Conservation (phyloP, 2,888 invertebrate species). For the Hipparchia sbordonii region DNA sequence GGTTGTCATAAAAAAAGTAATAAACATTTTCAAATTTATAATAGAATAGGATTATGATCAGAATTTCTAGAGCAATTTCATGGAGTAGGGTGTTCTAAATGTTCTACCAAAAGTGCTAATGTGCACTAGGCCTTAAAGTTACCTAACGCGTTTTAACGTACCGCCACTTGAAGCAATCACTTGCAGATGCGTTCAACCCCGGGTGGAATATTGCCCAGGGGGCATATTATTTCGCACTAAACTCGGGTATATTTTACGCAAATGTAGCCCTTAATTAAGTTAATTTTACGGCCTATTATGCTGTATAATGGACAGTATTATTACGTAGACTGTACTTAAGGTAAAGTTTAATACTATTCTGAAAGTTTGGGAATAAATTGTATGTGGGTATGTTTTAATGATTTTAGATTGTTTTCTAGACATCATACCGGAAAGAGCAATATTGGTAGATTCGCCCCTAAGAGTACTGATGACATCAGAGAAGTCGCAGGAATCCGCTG, state of each 20-base stretch:
- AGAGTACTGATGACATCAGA: background rate
- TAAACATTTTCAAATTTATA: no score
- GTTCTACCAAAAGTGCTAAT: background rate
- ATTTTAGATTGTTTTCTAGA: no score
- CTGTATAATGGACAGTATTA: slow-evolving; percentile 5
- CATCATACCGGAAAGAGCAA: no score
- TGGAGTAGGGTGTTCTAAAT: background rate
- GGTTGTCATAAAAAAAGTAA: no score
- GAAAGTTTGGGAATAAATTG: background rate
- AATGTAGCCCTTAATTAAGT: slow-evolving; percentile 13
- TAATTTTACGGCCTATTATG: slow-evolving; percentile 7
- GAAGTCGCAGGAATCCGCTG: background rate
- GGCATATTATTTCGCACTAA: slow-evolving; percentile 24
- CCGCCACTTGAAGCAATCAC: slow-evolving; percentile 19
- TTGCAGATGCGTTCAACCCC: slow-evolving; percentile 26
- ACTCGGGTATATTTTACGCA: background rate
- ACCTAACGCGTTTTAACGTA: slow-evolving; percentile 21
- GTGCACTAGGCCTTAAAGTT: slow-evolving; percentile 9
- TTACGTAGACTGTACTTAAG: background rate
- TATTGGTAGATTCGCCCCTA: no score
- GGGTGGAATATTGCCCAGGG: slow-evolving; percentile 10
- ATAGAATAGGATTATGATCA: background rate
- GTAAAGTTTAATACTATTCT: slow-evolving; percentile 6
- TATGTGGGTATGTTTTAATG: background rate
- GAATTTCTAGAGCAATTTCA: background rate